phyloP scores from a whole-genome alignment of 1,140 invertebrate species.

The Thalassaphorura encarpata region DNA sequence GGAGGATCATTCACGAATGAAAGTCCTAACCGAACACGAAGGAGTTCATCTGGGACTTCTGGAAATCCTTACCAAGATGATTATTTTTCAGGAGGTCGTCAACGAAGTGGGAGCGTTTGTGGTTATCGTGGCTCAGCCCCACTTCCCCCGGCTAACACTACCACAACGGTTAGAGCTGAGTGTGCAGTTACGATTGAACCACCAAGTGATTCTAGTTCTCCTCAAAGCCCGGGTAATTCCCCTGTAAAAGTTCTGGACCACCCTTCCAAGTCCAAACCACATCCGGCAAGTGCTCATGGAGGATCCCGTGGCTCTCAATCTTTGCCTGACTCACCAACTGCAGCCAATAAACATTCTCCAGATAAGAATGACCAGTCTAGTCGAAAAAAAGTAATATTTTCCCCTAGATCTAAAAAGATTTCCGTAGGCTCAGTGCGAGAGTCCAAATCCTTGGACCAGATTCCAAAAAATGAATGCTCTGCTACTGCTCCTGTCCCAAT shows the following conservation, averaged over 20 bases:
- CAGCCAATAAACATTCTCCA: neutral
- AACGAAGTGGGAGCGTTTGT: neutral
- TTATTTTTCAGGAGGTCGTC: neutral
- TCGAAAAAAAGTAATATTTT: constrained; percentile 19
- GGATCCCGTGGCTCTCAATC: constrained; percentile 10
- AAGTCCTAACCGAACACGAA: neutral
- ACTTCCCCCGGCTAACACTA: too few species aligned
- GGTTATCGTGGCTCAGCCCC: too few species aligned
- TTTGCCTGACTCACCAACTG: constrained; percentile 8
- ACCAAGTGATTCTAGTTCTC: constrained; percentile 27
- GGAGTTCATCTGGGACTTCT: too few species aligned
- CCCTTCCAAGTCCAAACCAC: neutral
- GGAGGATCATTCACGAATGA: neutral
- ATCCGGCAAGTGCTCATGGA: neutral
- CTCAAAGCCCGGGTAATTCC: constrained; percentile 9
- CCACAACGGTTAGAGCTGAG: neutral
- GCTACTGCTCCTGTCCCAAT: constrained; percentile 9
- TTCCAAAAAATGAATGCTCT: constrained; percentile 9
- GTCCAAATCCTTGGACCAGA: constrained; percentile 30
- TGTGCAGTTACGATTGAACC: constrained; percentile 30
- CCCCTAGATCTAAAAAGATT: constrained; percentile 16
- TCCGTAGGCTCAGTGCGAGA: constrained; percentile 22
- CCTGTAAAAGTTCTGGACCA: constrained; percentile 11
- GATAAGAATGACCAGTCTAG: too few species aligned
- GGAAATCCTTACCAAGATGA: neutral